Conservation (phyloP, 1,140 invertebrate genomes). For the Dolichoris vasculosae region DNA sequence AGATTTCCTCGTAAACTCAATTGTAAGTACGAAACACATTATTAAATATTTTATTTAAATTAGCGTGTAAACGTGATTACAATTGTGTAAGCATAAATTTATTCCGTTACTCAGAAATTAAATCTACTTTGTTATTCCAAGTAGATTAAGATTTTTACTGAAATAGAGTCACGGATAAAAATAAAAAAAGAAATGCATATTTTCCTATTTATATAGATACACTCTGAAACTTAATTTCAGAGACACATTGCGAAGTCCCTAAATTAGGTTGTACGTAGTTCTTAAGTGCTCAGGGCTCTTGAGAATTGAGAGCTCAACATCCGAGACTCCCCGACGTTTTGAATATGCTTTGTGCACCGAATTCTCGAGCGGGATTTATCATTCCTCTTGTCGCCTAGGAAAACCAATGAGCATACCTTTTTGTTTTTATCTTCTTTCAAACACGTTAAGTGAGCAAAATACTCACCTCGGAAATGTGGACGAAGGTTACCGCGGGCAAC, state of each 20-base stretch:
- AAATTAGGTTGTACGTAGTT: constrained; percentile 30
- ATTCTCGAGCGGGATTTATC: constrained; percentile 16
- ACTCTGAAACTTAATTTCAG: constrained; percentile 23
- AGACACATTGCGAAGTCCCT: constrained; percentile 7
- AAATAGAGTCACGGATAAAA: too few species aligned
- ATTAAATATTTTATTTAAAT: too few species aligned
- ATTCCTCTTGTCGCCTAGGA: neutral
- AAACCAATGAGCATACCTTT: neutral
- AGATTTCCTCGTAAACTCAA: too few species aligned
- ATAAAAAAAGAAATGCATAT: too few species aligned
- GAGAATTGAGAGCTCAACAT: neutral
- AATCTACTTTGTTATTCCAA: too few species aligned
- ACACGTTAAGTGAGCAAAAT: neutral
- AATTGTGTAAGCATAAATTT: too few species aligned
- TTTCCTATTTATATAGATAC: too few species aligned
- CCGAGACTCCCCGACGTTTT: neutral
- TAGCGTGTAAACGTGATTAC: too few species aligned
- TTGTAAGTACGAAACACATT: too few species aligned
- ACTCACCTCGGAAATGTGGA: neutral
- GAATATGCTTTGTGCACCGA: constrained; percentile 11
- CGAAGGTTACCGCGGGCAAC: neutral
- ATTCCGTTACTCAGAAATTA: too few species aligned
- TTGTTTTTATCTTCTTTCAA: neutral
- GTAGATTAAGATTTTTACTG: too few species aligned
- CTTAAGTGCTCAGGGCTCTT: neutral